Evolutionary conservation across 2,797 vertebrate species (phyloP).

Genomic region (Enteromius viviparus): DNA sequence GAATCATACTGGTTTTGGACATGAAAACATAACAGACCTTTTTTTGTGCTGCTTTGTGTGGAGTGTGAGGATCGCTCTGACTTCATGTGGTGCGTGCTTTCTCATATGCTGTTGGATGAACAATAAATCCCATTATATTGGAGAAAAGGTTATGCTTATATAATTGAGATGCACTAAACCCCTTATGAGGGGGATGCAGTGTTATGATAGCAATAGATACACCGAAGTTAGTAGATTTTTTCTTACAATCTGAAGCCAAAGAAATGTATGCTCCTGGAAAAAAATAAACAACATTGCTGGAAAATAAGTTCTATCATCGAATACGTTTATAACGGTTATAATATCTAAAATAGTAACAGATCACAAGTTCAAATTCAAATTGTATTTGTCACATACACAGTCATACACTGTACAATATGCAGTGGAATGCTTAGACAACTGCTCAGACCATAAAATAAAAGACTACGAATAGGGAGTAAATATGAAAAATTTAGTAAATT

Average conservation of each 20-base stretch:
- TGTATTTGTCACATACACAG: too few species aligned
- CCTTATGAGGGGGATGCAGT: background rate
- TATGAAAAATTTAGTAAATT: too few species aligned
- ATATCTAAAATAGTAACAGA: background rate
- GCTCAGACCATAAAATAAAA: too few species aligned
- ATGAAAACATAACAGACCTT: background rate
- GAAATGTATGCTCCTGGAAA: background rate
- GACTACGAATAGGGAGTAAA: too few species aligned
- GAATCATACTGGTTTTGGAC: slow-evolving; percentile 35
- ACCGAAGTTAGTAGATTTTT: background rate
- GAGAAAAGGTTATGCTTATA: slow-evolving; percentile 29
- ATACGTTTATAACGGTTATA: background rate
- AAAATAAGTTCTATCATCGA: background rate
- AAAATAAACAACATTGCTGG: background rate
- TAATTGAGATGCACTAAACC: background rate
- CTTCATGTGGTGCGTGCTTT: slow-evolving; percentile 1
- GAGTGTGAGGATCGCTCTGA: background rate
- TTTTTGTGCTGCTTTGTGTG: background rate
- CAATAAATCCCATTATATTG: slow-evolving; percentile 8
- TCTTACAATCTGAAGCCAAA: background rate
- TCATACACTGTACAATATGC: too few species aligned
- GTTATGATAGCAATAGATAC: background rate
- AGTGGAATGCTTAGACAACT: too few species aligned
- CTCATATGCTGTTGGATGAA: slow-evolving; percentile 4
- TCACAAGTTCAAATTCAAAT: background rate